These are phyloP conservation scores for Papilio xuthus DNA, from an alignment of 1,140 invertebrate genomes.

Conservation along the genomic window DNA sequence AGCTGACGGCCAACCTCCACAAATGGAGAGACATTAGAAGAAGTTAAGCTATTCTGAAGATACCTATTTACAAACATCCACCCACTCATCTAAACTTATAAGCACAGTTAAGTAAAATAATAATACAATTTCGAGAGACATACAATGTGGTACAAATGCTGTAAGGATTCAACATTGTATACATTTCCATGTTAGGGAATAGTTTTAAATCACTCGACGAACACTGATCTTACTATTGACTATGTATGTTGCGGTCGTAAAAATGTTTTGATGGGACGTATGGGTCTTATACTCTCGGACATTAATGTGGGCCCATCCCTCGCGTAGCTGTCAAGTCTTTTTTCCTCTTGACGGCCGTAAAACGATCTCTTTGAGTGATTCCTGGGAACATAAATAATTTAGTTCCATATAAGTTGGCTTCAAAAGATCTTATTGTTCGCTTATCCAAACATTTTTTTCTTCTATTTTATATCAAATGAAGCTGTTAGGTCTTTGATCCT, in stretches of 20 bases:
- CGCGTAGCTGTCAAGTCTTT: slow-evolving; percentile 53
- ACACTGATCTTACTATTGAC: slow-evolving; percentile 60
- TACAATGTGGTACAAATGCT: background rate
- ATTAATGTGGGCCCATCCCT: slow-evolving; percentile 60
- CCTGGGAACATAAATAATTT: slow-evolving; percentile 67
- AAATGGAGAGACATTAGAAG: too few species aligned
- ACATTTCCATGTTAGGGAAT: slow-evolving; percentile 46
- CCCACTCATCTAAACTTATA: too few species aligned
- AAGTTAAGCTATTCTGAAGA: too few species aligned
- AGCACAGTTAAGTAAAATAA: background rate
- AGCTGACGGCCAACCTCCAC: too few species aligned
- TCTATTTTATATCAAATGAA: slow-evolving; percentile 32
- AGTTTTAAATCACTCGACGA: slow-evolving; percentile 62
- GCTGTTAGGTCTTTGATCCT: slow-evolving; percentile 24
- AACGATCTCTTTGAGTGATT: slow-evolving; percentile 69
- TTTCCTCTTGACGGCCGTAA: slow-evolving; percentile 58
- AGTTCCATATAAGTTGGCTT: slow-evolving; percentile 55
- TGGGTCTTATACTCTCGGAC: slow-evolving; percentile 55
- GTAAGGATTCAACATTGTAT: slow-evolving; percentile 1
- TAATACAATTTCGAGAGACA: background rate
- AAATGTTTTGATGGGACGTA: slow-evolving; percentile 64
- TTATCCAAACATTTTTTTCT: slow-evolving; percentile 50
- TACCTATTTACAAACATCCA: too few species aligned
- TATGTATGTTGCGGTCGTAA: slow-evolving; percentile 61
- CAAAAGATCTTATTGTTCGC: slow-evolving; percentile 60